These are phyloP conservation scores for Crotalus horridus DNA, from an alignment of 2,113 vertebrate species.

Conservation along the genomic window DNA sequence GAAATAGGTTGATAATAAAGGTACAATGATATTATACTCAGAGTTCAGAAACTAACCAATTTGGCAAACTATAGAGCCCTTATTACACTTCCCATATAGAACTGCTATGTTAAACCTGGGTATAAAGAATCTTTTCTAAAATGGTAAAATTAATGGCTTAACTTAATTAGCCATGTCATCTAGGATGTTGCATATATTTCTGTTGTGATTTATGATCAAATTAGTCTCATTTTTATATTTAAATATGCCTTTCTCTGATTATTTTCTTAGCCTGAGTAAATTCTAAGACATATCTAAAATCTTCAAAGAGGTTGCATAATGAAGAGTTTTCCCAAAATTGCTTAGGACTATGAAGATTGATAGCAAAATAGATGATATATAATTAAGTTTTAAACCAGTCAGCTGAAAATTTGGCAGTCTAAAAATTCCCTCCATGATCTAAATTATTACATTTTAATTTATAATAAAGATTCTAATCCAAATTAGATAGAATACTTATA, in stretches of 20 bases:
- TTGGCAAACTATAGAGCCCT: background rate
- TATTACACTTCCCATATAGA: background rate
- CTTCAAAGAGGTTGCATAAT: background rate
- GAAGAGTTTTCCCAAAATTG: background rate
- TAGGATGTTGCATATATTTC: background rate
- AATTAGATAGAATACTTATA: background rate
- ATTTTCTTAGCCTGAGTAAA: background rate
- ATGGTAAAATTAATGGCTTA: background rate
- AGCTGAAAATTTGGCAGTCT: background rate
- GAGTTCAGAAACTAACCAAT: background rate
- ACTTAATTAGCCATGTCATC: background rate
- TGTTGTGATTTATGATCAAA: background rate
- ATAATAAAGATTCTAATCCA: background rate
- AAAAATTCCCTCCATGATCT: background rate
- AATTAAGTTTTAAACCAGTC: background rate
- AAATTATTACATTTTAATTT: background rate
- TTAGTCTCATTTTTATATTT: background rate
- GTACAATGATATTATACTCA: background rate
- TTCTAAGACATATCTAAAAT: background rate
- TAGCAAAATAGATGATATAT: background rate
- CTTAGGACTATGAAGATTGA: background rate
- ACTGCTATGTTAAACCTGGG: background rate
- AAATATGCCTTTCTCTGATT: background rate
- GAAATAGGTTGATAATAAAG: background rate
- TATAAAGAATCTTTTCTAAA: background rate